Evolutionary conservation across 2,888 invertebrate genomes (phyloP).

Genomic region (Resseliella maxima): DNA sequence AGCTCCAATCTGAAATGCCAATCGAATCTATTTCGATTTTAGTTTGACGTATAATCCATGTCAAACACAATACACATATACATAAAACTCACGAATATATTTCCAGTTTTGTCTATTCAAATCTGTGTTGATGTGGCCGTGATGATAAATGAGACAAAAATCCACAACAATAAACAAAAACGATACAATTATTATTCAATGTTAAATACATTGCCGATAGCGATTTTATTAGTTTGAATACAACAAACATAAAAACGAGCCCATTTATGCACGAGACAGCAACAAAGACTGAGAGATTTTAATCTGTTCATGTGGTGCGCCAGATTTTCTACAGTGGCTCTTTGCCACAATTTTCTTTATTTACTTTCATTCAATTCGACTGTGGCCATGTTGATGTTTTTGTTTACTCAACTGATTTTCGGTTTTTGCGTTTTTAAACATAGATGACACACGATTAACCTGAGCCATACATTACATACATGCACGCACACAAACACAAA

Average conservation of each 20-base stretch:
- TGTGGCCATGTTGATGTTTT: background rate
- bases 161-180: background rate
- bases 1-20: conserved; percentile 4
- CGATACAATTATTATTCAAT: background rate
- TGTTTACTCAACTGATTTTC: conserved; percentile 31
- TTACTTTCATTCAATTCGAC: background rate
- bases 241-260: too few species aligned
- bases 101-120: background rate
- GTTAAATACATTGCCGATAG: background rate
- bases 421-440: conserved; percentile 2
- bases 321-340: conserved; percentile 32
- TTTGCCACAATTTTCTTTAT: background rate
- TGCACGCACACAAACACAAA: background rate
- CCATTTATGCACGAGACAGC: background rate
- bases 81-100: too few species aligned
- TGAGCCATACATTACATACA: background rate
- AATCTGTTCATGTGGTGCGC: conserved; percentile 7
- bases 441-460: conserved; percentile 8
- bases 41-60: background rate
- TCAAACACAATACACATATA: background rate
- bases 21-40: conserved; percentile 11
- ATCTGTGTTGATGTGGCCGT: conserved; percentile 30
- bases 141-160: background rate
- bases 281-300: background rate
- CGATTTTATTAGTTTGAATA: background rate